Evolutionary conservation across 1,140 invertebrate genomes (phyloP).

Genomic region (Drosophila santomea): DNA sequence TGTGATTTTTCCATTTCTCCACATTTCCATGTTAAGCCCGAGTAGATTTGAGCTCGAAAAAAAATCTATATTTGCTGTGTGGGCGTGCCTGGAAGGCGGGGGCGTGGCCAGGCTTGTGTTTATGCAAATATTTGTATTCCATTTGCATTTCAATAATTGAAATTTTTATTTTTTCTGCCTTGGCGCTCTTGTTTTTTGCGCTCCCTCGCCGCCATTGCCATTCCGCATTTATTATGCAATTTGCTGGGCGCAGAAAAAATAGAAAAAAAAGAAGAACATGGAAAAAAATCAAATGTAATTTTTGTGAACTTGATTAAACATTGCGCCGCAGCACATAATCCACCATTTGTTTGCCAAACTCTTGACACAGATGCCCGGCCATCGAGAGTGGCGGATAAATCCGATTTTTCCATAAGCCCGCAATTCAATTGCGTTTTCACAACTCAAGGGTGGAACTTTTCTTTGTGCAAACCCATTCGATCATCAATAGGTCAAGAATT

Average conservation of each 20-base stretch:
- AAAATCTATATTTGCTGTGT: not conserved
- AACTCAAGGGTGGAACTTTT: conserved; percentile 3
- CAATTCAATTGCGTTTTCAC: conserved; percentile 8
- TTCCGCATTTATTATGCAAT: conserved; percentile 64
- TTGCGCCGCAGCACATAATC: conserved; percentile 17
- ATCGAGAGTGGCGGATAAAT: conserved; percentile 1
- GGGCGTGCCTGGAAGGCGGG: not conserved
- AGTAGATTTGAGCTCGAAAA: not conserved
- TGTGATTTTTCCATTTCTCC: conserved; percentile 19
- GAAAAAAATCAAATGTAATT: conserved; percentile 58
- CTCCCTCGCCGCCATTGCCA: not conserved
- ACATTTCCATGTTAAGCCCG: conserved; percentile 12
- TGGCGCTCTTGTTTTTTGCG: not conserved
- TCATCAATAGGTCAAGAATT: conserved; percentile 2
- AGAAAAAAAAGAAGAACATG: conserved; percentile 27
- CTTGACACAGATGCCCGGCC: conserved; percentile 32
- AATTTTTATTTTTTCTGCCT: conserved; percentile 59
- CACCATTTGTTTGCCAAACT: conserved; percentile 37
- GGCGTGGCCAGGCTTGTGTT: conserved; percentile 26
- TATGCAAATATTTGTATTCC: conserved; percentile 80
- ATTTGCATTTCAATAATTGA: conserved; percentile 80
- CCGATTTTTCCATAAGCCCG: not conserved
- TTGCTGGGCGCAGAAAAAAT: conserved; percentile 25
- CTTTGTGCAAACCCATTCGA: not conserved
- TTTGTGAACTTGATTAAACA: conserved; percentile 71